Evolutionary conservation across 2,888 invertebrate species (phyloP).

Genomic region (Fragum fragum): DNA sequence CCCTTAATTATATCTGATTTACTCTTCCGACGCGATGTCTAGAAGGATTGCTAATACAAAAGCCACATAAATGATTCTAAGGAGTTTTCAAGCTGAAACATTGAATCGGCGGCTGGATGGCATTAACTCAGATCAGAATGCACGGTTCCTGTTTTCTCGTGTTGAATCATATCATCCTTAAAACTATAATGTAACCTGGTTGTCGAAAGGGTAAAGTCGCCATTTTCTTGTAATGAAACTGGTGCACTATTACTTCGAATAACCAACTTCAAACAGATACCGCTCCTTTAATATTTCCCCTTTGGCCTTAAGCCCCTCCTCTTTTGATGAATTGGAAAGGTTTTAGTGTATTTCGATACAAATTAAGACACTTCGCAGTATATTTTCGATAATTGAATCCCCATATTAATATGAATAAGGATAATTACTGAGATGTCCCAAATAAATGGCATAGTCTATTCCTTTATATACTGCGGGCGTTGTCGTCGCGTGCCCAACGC

Average conservation of each 20-base stretch:
- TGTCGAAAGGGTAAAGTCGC: constrained; percentile 1
- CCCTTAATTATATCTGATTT: not conserved
- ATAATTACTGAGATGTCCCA: not conserved
- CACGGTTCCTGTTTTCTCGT: not conserved
- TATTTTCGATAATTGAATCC: constrained; percentile 10
- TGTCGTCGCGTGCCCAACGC: constrained; percentile 26
- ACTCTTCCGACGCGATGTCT: not conserved
- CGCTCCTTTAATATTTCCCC: constrained; percentile 22
- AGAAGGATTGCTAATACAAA: not conserved
- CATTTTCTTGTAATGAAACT: constrained; percentile 32
- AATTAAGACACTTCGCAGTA: constrained; percentile 27
- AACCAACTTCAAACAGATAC: constrained; percentile 15
- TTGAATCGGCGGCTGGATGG: too few relatives aligned
- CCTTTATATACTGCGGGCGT: constrained; percentile 30
- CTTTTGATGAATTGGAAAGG: constrained; percentile 11
- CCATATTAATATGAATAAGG: not conserved
- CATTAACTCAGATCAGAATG: not conserved
- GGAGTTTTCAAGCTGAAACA: too few relatives aligned
- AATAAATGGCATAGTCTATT: constrained; percentile 31
- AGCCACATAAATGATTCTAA: not conserved
- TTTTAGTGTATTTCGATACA: constrained; percentile 28
- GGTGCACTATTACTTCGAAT: constrained; percentile 21
- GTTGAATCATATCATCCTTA: not conserved
- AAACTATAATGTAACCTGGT: not conserved
- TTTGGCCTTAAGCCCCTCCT: constrained; percentile 11